These are phyloP conservation scores for Harlomillsia oculata DNA, from an alignment of 1,140 invertebrate species.

Conservation along the genomic window DNA sequence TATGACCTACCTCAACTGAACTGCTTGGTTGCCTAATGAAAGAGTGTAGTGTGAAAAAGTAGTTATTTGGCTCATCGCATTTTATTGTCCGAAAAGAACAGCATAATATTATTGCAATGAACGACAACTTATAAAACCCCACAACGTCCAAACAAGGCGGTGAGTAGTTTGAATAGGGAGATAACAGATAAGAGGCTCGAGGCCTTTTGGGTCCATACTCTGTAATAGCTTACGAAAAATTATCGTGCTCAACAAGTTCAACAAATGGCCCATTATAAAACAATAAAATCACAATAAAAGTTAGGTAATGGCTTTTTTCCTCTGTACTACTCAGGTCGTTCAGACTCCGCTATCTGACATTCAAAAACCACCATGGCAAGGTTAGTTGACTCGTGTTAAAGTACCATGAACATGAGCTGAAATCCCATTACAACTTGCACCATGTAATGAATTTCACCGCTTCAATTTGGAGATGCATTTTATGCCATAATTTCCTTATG, in stretches of 20 bases:
- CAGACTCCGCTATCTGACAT: conserved; percentile 12
- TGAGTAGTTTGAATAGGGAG: neutral
- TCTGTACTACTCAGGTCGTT: conserved; percentile 3
- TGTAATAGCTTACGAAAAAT: neutral
- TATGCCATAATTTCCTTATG: neutral
- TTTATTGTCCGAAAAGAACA: neutral
- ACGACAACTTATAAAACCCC: conserved; percentile 1
- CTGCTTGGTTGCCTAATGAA: neutral
- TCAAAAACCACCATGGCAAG: conserved; percentile 11
- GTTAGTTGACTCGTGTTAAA: conserved; percentile 12
- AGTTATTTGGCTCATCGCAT: conserved; percentile 3
- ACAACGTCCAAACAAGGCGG: neutral
- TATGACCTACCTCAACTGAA: conserved; percentile 10
- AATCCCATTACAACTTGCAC: conserved; percentile 1
- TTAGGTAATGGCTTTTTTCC: conserved; percentile 15
- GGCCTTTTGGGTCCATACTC: neutral
- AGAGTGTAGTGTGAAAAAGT: too few relatives aligned
- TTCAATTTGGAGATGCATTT: neutral
- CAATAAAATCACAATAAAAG: conserved; percentile 31
- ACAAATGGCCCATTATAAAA: conserved; percentile 34
- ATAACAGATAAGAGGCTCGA: neutral
- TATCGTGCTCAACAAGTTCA: conserved; percentile 14
- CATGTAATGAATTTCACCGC: conserved; percentile 7
- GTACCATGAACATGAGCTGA: conserved; percentile 3
- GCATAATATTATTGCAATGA: too few relatives aligned